Evolutionary conservation across 1,140 invertebrate genomes (phyloP), one percentile per base, ranked within the genome.

Genomic region (Anoplolepis gracilipes): DNA sequence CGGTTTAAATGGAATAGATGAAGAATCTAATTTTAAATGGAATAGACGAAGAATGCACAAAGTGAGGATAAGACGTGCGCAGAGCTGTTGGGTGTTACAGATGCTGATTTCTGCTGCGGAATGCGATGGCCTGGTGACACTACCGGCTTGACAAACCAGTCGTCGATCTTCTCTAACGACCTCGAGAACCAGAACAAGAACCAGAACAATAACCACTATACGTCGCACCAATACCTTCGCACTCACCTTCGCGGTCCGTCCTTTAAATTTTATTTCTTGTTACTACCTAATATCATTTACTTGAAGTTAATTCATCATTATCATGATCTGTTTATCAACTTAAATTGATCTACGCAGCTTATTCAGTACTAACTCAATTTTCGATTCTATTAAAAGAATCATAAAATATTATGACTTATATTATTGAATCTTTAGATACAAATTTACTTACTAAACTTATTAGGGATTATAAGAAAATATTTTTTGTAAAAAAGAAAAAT

Each of bases 21-120:
- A 88, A 62, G 57, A 72, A 82, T 79, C 39, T 42, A 42, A 13
- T 42, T 84, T 70, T 19, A 67, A 39, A 62, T 30, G 28, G 85
- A 77, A 46, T 70, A 65, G 2, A 59, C 64, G 28, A 86, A 62
- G 57, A 72, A 82, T 79, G 30, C 42, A 81, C 61, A 79, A 67
- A 65, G 78, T 76, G 73, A 88, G 82, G 84, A 92, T 84, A 76
- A 87, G 85, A 84, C 86, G 92, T 93, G 91, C 92, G 93, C 90
- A 93, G 92, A 92, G 90, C 76, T 93, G 91, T 93, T 95, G 95
- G 94, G 95, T 96, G 96, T 97, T 97, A 94, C 97, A 98, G 97
- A 98, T 97, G 97, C 97, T 94, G 97, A 97, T 96, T 97, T 97
- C 96, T 98, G 97, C 96, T 97, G 97, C 96, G 97, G 97, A 93